A percentile compares a stretch with the other conserved stretches of the same genome.
These are phyloP conservation scores for Idaea straminata DNA, from an alignment of 2,888 invertebrate species.

Conservation along the genomic window DNA sequence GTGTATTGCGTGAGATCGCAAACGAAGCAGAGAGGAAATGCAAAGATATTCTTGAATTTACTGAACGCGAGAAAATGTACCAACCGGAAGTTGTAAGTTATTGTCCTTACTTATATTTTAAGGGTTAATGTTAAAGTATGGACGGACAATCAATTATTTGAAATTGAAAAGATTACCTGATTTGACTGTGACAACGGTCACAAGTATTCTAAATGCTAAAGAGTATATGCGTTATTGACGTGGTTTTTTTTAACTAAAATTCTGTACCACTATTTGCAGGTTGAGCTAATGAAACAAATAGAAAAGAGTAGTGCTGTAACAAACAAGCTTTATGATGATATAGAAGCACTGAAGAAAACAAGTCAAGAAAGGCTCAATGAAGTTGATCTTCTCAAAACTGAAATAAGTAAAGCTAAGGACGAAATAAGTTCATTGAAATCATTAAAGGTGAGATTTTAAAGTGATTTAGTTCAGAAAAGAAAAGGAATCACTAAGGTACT, in stretches of 20 bases:
- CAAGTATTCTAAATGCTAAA: no score
- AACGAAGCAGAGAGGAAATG: constrained; percentile 73
- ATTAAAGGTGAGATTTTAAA: background rate
- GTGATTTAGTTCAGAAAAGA: no score
- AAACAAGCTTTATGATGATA: constrained; percentile 52
- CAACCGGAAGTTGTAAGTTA: constrained; percentile 61
- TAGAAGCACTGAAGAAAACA: constrained; percentile 38
- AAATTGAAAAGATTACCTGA: background rate
- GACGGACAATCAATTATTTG: background rate
- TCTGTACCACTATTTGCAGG: constrained; percentile 29
- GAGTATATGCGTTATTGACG: no score
- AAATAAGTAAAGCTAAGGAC: constrained; percentile 44
- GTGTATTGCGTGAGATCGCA: constrained; percentile 65
- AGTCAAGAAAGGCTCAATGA: constrained; percentile 54
- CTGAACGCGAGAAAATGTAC: constrained; percentile 80
- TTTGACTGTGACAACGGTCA: no score
- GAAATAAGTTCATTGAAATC: constrained; percentile 27
- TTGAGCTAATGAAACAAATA: constrained; percentile 69
- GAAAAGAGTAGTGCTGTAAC: constrained; percentile 51
- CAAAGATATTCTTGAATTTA: constrained; percentile 78
- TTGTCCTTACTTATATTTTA: background rate
- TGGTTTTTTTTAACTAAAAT: background rate
- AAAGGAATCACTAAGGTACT: no score
- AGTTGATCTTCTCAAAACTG: constrained; percentile 45
- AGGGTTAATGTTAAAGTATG: background rate